phyloP scores from a whole-genome alignment of 2,888 invertebrate species.

The Nycteola revayana region DNA sequence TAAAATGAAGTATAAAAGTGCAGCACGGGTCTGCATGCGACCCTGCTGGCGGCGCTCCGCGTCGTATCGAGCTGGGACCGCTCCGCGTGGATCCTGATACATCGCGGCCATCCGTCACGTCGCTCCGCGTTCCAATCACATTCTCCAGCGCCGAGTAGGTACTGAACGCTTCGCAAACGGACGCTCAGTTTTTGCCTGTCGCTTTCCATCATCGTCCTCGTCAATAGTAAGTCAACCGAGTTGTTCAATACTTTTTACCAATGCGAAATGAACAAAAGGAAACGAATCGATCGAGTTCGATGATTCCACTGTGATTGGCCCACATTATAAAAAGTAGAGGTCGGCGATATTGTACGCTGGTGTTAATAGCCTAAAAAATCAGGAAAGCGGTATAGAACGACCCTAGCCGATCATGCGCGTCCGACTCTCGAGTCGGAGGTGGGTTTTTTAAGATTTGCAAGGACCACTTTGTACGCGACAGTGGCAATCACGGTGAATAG shows the following conservation, averaged over 20 bases:
- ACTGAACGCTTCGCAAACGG: conserved; percentile 21
- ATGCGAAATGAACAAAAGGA: conserved; percentile 5
- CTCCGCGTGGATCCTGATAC: neutral
- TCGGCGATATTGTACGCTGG: neutral
- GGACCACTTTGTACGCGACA: too few relatives aligned
- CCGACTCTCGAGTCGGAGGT: too few relatives aligned
- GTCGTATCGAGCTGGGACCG: too few relatives aligned
- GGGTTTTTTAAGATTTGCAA: too few relatives aligned
- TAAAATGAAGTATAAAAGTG: too few relatives aligned
- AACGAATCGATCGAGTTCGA: neutral
- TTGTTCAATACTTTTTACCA: conserved; percentile 6
- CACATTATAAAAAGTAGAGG: conserved; percentile 3
- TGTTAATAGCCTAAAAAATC: too few relatives aligned
- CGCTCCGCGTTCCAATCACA: conserved; percentile 4
- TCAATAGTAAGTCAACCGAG: conserved; percentile 9
- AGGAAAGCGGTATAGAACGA: too few relatives aligned
- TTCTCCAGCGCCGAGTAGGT: conserved; percentile 1
- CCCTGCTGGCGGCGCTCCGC: too few relatives aligned
- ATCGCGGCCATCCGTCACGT: conserved; percentile 7
- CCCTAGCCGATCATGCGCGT: conserved; percentile 7
- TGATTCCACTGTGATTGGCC: conserved; percentile 3
- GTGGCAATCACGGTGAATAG: too few relatives aligned
- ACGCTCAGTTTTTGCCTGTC: conserved; percentile 25
- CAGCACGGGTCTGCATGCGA: too few relatives aligned
- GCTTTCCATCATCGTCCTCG: conserved; percentile 26